A percentile compares a stretch with the other conserved stretches of the same genome.
phyloP scores from a whole-genome alignment of 2,113 vertebrate genomes.

The Oreotrochilus melanogaster region DNA sequence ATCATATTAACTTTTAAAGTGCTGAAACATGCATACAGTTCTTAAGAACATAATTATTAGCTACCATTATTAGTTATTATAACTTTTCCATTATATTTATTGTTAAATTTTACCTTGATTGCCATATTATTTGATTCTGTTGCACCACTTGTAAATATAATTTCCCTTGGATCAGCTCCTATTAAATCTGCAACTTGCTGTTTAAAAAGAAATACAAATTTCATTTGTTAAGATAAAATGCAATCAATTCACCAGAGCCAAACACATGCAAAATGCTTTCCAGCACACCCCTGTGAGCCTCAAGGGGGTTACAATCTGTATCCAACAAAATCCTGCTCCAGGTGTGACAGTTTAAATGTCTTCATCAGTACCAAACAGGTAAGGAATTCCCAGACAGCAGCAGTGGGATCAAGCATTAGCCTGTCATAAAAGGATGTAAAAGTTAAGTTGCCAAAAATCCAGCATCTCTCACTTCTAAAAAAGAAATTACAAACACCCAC shows the following conservation, averaged over 20 bases:
- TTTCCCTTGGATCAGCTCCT: constrained; percentile 93
- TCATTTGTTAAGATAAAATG: not conserved
- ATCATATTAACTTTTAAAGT: not conserved
- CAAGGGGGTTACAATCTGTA: not conserved
- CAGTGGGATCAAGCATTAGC: not conserved
- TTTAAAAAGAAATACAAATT: constrained; percentile 13
- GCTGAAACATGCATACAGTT: not conserved
- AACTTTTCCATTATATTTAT: too few species aligned
- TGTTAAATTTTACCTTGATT: constrained; percentile 86
- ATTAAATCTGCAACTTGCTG: constrained; percentile 95
- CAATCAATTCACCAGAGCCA: not conserved
- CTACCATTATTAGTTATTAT: too few species aligned
- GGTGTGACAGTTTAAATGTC: not conserved
- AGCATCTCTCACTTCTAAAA: fast-evolving
- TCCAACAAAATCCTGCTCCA: not conserved
- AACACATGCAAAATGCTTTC: not conserved
- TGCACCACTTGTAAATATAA: constrained; percentile 96
- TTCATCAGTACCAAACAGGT: not conserved
- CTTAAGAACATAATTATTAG: not conserved
- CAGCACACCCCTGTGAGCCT: not conserved
- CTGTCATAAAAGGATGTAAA: not conserved
- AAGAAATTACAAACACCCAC: not conserved
- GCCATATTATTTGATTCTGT: constrained; percentile 98
- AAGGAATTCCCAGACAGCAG: not conserved
- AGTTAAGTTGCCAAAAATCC: not conserved